A percentile compares a stretch with the other conserved stretches of the same genome.
These are phyloP conservation scores for Drosophila yakuba DNA, from an alignment of 1,140 invertebrate genomes.

Conservation along the genomic window DNA sequence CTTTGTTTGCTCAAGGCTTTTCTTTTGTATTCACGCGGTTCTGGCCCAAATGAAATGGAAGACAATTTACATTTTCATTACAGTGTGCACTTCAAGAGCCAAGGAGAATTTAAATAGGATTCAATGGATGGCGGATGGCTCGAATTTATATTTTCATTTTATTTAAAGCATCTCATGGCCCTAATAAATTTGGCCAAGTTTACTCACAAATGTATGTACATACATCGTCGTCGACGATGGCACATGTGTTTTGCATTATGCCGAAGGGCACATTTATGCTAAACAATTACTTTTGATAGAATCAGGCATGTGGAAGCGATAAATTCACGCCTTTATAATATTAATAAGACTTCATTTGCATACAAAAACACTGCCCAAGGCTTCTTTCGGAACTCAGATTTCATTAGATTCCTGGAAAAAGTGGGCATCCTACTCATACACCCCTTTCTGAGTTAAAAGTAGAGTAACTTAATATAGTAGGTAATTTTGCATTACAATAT, in stretches of 20 bases:
- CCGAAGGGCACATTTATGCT: slow-evolving; percentile 43
- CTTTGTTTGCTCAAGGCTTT: slow-evolving; percentile 36
- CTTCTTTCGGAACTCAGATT: neutral
- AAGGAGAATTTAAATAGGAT: slow-evolving; percentile 54
- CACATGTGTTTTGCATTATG: slow-evolving; percentile 63
- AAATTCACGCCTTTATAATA: slow-evolving; percentile 5
- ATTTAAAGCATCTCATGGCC: neutral
- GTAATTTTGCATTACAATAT: neutral
- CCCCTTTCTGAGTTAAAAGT: no score
- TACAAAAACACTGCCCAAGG: neutral
- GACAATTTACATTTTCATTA: slow-evolving; percentile 61
- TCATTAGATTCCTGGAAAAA: neutral
- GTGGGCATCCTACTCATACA: no score
- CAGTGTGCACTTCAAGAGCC: slow-evolving; percentile 43
- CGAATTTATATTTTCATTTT: slow-evolving; percentile 23
- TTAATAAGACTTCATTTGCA: slow-evolving; percentile 11
- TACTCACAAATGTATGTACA: neutral
- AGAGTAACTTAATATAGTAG: no score
- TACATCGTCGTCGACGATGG: neutral
- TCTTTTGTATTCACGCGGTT: slow-evolving; percentile 17
- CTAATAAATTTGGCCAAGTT: slow-evolving; percentile 19
- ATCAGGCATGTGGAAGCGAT: slow-evolving; percentile 39
- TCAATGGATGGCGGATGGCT: slow-evolving; percentile 14
- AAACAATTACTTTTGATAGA: slow-evolving; percentile 30
- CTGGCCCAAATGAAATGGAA: slow-evolving; percentile 46